These are phyloP conservation scores for Cremastobaeus sp. DNA, from an alignment of 2,888 invertebrate genomes.

Conservation along the genomic window DNA sequence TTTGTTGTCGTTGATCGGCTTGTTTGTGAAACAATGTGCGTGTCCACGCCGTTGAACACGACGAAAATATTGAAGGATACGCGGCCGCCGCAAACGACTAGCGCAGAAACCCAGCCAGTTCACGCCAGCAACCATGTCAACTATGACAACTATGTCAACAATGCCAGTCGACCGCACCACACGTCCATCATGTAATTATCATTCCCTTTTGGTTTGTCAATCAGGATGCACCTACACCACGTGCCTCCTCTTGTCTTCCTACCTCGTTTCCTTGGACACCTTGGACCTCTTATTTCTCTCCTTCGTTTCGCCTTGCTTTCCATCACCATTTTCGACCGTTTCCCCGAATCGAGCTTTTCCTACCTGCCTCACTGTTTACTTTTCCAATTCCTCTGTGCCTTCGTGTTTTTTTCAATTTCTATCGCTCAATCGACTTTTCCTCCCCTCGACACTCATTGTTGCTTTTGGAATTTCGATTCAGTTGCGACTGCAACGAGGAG, in stretches of 20 bases:
- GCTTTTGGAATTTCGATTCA: too few relatives aligned
- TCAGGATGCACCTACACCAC: not conserved
- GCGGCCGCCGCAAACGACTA: constrained; percentile 65
- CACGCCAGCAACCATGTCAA: constrained; percentile 11
- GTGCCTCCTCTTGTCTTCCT: not conserved
- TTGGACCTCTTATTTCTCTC: not conserved
- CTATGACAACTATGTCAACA: too few relatives aligned
- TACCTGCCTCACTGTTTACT: too few relatives aligned
- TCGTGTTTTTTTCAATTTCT: too few relatives aligned
- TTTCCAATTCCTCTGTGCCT: too few relatives aligned
- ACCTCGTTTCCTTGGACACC: not conserved
- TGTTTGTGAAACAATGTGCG: constrained; percentile 74
- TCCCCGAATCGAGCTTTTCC: too few relatives aligned
- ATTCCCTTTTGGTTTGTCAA: not conserved
- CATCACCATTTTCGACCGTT: not conserved
- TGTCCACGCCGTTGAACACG: constrained; percentile 73
- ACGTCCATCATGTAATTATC: constrained; percentile 57
- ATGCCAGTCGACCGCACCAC: constrained; percentile 49
- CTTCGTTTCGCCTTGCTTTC: not conserved
- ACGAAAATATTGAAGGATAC: constrained; percentile 74
- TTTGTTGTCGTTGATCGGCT: constrained; percentile 22
- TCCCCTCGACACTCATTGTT: too few relatives aligned
- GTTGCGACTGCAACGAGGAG: too few relatives aligned
- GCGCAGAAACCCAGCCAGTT: constrained; percentile 41
- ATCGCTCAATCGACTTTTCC: too few relatives aligned